Evolutionary conservation across 2,113 vertebrate genomes (phyloP).

Genomic region (Malurus cyaneus): DNA sequence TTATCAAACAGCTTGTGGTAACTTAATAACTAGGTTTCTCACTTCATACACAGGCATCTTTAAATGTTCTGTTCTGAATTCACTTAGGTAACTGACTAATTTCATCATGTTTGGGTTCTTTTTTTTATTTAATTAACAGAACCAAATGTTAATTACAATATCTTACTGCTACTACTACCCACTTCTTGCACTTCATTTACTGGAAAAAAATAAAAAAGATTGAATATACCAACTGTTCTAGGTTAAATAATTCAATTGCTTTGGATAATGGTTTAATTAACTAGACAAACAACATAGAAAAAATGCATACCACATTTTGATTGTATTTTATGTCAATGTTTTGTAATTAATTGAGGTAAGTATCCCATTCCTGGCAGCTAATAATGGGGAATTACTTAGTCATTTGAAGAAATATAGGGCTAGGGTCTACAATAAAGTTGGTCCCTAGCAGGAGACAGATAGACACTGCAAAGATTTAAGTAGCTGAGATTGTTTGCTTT

Average conservation of each 20-base stretch:
- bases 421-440: neutral
- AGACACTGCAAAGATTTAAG: neutral
- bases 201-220: neutral
- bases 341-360: neutral
- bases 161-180: neutral
- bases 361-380: neutral
- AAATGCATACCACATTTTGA: neutral
- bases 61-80: neutral
- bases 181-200: neutral
- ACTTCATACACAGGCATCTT: neutral
- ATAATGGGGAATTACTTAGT: neutral
- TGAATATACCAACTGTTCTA: neutral
- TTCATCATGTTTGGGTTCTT: neutral
- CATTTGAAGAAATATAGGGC: neutral
- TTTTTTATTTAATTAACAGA: neutral
- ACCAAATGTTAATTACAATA: neutral
- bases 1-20: neutral
- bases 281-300: neutral
- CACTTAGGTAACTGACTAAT: neutral
- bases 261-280: conserved; percentile 2
- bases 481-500: neutral
- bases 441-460: neutral
- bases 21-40: neutral
- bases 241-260: conserved; percentile 15
- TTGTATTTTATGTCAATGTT: neutral